Evolutionary conservation across 2,113 vertebrate genomes (phyloP).

Genomic region (Nycticebus coucang): DNA sequence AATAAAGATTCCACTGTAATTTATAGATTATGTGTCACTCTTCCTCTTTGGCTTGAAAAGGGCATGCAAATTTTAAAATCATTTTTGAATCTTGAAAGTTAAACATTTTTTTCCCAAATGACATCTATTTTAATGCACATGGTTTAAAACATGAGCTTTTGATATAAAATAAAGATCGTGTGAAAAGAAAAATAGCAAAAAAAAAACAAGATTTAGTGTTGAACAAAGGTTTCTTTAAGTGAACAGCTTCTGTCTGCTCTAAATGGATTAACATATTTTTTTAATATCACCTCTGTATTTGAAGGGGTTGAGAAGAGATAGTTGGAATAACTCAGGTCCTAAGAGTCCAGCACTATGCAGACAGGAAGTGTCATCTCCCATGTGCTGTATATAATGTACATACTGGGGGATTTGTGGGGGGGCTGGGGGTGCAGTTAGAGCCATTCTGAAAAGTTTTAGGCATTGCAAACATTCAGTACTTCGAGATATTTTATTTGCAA

Average conservation of each 20-base stretch:
- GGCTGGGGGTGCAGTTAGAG: background rate
- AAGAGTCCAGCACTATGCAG: background rate
- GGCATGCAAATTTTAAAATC: conserved; percentile 62
- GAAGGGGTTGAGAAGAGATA: background rate
- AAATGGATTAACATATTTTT: background rate
- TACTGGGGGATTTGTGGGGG: fast-evolving
- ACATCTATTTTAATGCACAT: conserved; percentile 64
- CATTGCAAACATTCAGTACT: background rate
- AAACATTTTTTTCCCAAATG: conserved; percentile 42
- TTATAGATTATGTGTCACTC: conserved; percentile 64
- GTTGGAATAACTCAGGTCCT: background rate
- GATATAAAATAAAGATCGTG: background rate
- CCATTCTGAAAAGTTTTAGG: background rate
- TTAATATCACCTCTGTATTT: background rate
- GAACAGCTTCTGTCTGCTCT: background rate
- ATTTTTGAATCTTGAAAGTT: conserved; percentile 58
- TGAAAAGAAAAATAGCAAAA: background rate
- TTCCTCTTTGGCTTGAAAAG: conserved; percentile 45
- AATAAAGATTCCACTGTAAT: conserved; percentile 23
- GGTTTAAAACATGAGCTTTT: conserved; percentile 42
- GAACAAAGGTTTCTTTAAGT: conserved; percentile 19
- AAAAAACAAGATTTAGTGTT: background rate
- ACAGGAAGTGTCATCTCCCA: background rate
- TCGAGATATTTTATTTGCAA: conserved; percentile 16
- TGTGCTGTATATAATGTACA: too few relatives aligned